phyloP scores from a whole-genome alignment of 2,888 invertebrate species.

The Ophion ellenae region DNA sequence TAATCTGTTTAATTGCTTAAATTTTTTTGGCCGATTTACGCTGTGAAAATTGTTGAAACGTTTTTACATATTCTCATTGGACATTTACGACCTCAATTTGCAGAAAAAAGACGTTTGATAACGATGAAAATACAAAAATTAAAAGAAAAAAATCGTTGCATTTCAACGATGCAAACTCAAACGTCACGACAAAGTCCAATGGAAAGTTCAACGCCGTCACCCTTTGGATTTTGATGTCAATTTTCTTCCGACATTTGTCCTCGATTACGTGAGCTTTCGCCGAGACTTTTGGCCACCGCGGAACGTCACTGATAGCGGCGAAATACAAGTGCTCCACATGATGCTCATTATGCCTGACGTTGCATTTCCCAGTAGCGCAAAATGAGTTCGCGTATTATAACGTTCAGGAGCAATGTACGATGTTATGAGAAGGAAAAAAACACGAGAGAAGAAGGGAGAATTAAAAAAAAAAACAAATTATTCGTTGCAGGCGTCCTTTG shows the following conservation, averaged over 20 bases:
- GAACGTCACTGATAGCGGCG: too few species aligned
- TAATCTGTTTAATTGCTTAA: too few species aligned
- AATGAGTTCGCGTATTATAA: neutral
- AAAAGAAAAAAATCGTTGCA: neutral
- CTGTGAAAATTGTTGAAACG: too few species aligned
- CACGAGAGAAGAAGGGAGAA: neutral
- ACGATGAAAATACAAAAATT: neutral
- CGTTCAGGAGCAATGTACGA: neutral
- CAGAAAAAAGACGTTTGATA: neutral
- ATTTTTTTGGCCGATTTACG: too few species aligned
- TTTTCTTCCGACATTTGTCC: neutral
- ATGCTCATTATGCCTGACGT: constrained; percentile 6
- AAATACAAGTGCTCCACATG: neutral
- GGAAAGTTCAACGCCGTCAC: neutral
- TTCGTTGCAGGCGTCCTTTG: constrained; percentile 37
- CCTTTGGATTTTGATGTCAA: neutral
- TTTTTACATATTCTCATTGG: too few species aligned
- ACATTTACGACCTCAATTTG: too few species aligned
- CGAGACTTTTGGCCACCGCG: too few species aligned
- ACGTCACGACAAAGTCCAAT: neutral
- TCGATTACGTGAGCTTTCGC: neutral
- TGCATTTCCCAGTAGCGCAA: neutral
- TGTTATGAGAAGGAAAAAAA: neutral
- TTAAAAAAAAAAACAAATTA: constrained; percentile 6
- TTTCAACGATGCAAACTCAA: neutral